phyloP scores from a whole-genome alignment of 2,888 invertebrate genomes.

The Lypha dubia region DNA sequence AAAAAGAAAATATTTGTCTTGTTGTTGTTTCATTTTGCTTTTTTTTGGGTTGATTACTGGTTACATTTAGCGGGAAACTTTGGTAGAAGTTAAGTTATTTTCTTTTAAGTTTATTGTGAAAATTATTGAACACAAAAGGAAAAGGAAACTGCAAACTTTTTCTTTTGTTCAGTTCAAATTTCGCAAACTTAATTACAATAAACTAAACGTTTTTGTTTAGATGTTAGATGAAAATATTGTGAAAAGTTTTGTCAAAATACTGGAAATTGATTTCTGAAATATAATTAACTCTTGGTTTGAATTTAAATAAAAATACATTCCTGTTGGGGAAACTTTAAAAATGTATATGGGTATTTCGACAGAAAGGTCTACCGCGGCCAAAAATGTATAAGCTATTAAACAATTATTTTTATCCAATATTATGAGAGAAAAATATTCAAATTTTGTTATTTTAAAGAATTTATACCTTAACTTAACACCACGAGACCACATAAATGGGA shows the following conservation, averaged over 20 bases:
- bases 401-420: no score
- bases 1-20: not conserved
- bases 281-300: slow-evolving; percentile 26
- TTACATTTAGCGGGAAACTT: not conserved
- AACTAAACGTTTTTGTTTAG: not conserved
- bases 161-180: not conserved
- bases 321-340: not conserved
- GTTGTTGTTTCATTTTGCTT: not conserved
- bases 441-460: no score
- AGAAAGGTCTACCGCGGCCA: no score
- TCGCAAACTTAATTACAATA: slow-evolving; percentile 3
- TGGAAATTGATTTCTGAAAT: slow-evolving; percentile 23
- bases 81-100: slow-evolving; percentile 9
- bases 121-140: slow-evolving; percentile 13
- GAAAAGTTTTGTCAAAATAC: not conserved
- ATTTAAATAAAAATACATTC: not conserved
- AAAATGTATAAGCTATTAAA: no score
- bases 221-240: not conserved
- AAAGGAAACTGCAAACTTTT: slow-evolving; percentile 31
- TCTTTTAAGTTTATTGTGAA: not conserved
- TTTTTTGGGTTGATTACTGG: not conserved
- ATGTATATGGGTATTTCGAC: not conserved
- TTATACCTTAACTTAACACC: no score
- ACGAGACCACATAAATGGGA: no score
- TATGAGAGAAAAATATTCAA: no score